A percentile compares a stretch with the other conserved stretches of the same genome.
Evolutionary conservation across 2,797 vertebrate species (phyloP).

Genomic region (Micrastur ruficollis): DNA sequence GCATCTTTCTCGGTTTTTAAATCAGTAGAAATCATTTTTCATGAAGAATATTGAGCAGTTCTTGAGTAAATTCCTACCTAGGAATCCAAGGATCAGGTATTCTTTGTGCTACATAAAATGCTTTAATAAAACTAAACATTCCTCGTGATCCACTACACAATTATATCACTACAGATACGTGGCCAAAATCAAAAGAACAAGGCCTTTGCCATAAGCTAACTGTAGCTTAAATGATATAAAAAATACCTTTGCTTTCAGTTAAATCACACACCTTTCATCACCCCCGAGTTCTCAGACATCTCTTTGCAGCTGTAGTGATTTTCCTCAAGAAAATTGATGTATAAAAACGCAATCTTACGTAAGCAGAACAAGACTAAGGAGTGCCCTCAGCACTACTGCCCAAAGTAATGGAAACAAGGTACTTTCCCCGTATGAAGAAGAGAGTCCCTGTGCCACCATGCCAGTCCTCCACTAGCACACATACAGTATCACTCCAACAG

Average conservation of each 20-base stretch:
- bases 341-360: fast-evolving
- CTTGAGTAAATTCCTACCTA: neutral
- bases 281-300: neutral
- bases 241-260: neutral
- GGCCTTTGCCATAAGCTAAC: neutral
- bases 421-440: neutral
- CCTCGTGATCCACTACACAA: neutral
- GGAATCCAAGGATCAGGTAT: neutral
- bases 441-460: neutral
- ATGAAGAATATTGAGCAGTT: neutral
- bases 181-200: neutral
- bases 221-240: neutral
- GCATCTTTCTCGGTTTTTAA: neutral
- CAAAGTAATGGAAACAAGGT: neutral
- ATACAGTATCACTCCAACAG: neutral
- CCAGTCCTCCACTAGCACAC: neutral
- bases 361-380: neutral
- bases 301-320: neutral
- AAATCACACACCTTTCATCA: neutral
- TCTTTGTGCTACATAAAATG: neutral
- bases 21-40: neutral
- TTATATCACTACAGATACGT: fast-evolving
- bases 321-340: neutral
- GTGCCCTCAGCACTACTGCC: neutral
- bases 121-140: neutral